Evolutionary conservation across 2,888 invertebrate species (phyloP), one percentile per base, ranked within the genome.

Genomic region (Clanis bilineata): DNA sequence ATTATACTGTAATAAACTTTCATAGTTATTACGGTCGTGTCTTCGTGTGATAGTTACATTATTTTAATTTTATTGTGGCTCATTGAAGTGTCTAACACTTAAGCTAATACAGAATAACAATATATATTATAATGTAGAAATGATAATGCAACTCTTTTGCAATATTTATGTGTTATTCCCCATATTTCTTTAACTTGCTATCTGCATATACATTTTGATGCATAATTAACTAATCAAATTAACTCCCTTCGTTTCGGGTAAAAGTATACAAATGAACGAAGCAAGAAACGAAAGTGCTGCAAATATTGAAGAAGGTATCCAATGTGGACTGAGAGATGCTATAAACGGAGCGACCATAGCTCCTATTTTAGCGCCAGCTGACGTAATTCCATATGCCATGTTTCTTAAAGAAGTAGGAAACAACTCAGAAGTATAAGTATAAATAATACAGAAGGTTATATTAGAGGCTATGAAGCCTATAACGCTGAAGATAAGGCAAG

Each of bases 371-470:
- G 77, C 69, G 21, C 82, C 85, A 58, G 71, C 74, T 5, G 76
- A 73, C 5, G 72, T 69, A 0, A 84, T 62, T 1, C 85, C 83
- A 32, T 72, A 79, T 0, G 77, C 80, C 84, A 85, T 85, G 39
- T 77, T 83, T 21, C 85, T 74, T 38, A 85, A 61, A 41, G 80
- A 73, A 12, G 85, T 85, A 23, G 86, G 85, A 62, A 77, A 86
- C n/a, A 85, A 64, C 65, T 86, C 85, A 0, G 80, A 79, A 4
- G 74, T 73, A 57, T 77, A 82, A 2, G 85, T 71, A 36, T 79
- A 82, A 3, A 78, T 15, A 1, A 82, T 62, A 2, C 69, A 67
- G 56, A 79, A 85, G 0, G 70, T 70, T 0, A 73, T 71, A 21
- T 68, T 74, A 1, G 71, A 65, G 0, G 77, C 70, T 38, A 72